phyloP scores from a whole-genome alignment of 2,797 vertebrate species.

The Muraenolepis orangiensis region DNA sequence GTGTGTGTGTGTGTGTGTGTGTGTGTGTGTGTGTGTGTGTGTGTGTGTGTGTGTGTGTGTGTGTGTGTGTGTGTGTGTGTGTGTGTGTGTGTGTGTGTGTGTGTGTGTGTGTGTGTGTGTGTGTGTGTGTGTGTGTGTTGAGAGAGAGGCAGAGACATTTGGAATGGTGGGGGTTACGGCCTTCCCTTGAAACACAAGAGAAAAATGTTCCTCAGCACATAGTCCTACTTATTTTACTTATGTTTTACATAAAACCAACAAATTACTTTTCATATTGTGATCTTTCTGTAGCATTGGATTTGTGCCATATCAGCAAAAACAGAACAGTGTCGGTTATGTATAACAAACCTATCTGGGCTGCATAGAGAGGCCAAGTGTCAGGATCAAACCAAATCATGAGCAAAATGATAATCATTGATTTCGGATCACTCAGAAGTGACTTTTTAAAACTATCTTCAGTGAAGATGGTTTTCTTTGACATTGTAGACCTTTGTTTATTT shows the following conservation, averaged over 20 bases:
- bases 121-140: neutral
- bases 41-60: slow-evolving; percentile 21
- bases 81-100: slow-evolving; percentile 5
- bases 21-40: slow-evolving; percentile 27
- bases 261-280: neutral
- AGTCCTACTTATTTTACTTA: neutral
- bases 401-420: neutral
- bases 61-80: slow-evolving; percentile 21
- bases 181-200: neutral
- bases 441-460: neutral
- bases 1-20: slow-evolving; percentile 19
- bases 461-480: neutral
- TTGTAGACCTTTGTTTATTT: neutral
- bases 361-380: neutral
- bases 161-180: neutral
- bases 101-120: neutral
- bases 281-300: neutral
- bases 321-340: neutral
- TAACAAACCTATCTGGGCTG: neutral
- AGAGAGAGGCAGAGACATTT: neutral
- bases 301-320: neutral
- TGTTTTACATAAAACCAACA: neutral
- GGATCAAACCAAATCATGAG: neutral
- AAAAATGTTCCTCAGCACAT: neutral
- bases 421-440: neutral